Conservation (phyloP, 2,113 vertebrate genomes). For the Lampris megalopsis region DNA sequence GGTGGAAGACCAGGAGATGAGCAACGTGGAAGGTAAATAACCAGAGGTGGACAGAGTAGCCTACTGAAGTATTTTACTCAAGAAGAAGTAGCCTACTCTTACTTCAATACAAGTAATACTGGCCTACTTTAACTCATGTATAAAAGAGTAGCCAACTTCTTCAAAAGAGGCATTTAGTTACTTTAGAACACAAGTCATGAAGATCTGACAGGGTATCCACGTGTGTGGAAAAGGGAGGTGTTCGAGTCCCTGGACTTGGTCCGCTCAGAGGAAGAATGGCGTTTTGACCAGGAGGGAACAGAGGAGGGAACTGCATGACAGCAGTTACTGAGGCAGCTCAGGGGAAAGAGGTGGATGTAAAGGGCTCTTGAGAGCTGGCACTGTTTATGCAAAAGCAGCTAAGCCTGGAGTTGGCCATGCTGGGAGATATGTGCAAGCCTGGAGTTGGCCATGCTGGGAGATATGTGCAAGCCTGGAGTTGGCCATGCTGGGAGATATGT, state of each 20-base stretch:
- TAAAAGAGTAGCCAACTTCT: background rate
- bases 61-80: too few species aligned
- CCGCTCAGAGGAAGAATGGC: background rate
- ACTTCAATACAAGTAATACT: too few species aligned
- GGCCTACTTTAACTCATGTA: too few species aligned
- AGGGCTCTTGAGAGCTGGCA: background rate
- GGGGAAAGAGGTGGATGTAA: background rate
- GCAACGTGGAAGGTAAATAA: background rate
- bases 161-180: background rate
- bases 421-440: slow-evolving; percentile 4
- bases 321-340: background rate
- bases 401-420: slow-evolving; percentile 5
- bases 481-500: background rate
- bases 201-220: background rate
- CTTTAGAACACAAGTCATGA: background rate
- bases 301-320: background rate
- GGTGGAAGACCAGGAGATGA: background rate
- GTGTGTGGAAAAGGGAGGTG: background rate
- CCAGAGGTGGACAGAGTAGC: too few species aligned
- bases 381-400: background rate
- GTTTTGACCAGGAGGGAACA: background rate
- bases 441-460: slow-evolving; percentile 4
- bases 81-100: too few species aligned
- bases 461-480: background rate
- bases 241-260: slow-evolving; percentile 1